Evolutionary conservation across 2,113 vertebrate species (phyloP).

Genomic region (Gymnarchus niloticus): DNA sequence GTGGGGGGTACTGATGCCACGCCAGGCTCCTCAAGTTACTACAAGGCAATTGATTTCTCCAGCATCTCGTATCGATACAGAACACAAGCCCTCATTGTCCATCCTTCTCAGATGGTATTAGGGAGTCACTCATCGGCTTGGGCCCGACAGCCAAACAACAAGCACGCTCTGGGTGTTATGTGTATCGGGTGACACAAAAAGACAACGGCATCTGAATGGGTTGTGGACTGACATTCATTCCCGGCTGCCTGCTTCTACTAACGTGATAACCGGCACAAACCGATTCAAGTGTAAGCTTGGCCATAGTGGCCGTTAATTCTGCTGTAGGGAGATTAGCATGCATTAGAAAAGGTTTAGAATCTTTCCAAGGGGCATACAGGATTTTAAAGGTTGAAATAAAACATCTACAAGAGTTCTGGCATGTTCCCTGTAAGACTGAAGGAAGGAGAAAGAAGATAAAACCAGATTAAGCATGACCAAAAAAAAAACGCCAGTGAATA

Average conservation of each 20-base stretch:
- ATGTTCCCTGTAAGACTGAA: no score
- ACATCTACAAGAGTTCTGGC: no score
- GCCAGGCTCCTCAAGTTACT: constrained; percentile 47
- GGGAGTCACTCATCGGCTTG: constrained; percentile 25
- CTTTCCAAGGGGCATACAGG: not conserved
- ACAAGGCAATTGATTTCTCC: constrained; percentile 44
- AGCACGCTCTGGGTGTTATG: constrained; percentile 14
- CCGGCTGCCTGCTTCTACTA: not conserved
- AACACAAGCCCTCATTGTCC: constrained; percentile 30
- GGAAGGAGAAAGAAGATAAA: not conserved
- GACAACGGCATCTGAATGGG: not conserved
- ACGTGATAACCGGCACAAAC: not conserved
- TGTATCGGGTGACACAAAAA: constrained; percentile 22
- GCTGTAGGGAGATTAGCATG: not conserved
- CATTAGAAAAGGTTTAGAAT: not conserved
- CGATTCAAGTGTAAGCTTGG: not conserved
- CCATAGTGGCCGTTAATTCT: not conserved
- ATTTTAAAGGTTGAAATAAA: not conserved
- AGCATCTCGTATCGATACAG: constrained; percentile 27
- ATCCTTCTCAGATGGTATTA: constrained; percentile 17
- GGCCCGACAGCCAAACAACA: constrained; percentile 28
- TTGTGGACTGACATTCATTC: not conserved
- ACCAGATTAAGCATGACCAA: not conserved
- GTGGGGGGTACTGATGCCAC: constrained; percentile 13
- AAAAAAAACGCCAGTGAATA: not conserved